Base-by-base conservation (phyloP, 2,888 invertebrate genomes). In the Endotricha flammealis region DNA sequence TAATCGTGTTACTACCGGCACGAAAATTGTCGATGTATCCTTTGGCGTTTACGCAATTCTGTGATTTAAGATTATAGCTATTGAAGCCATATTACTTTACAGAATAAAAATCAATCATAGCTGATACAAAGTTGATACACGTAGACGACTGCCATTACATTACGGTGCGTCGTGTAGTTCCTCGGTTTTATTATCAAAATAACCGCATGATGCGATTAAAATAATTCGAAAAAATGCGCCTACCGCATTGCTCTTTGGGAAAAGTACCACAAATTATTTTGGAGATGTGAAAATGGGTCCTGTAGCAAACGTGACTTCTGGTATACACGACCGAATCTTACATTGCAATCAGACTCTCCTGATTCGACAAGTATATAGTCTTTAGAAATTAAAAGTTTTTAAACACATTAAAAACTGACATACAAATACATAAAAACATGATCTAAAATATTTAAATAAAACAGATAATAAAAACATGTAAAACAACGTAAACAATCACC, bases 1-100 rank as follows among this genome's bases (percentile, higher is more conserved):
- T 60, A 50, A 51, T 49, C 44, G 47, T 61, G 53, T 42, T 46
- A 53, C 57, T 52, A 51, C 55, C 55, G 55, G 52, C 56, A 59
- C 56, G 58, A 52, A 53, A 52, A 50, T 48, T 45, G 39, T 2
- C 20, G 28, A 29, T 32, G 12, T 24, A 27, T 25, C 35, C 11
- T 29, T 38, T 29, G 29, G 24, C 13, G 13, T 28, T 38, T 34
- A 28, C 20, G 35, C 31, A 39, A 62, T 52, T 59, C 42, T 64
- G 45, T 37, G 50, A 38, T 54, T 46, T 59, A 52, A 44, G 34
- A 42, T 47, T 56, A 55, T 54, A 46, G 45, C 46, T 51, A 64
- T 67, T 57, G 38, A 41, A 50, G 36, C 39, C 31, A 54, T 53
- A 60, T 53, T 53, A 45, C 35, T 36, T 33, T 40, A 33, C 38